Percentiles rank a stretch among this genome's conserved stretches.
Evolutionary conservation across 2,113 vertebrate species (phyloP).

Genomic region (Marmota flaviventris): DNA sequence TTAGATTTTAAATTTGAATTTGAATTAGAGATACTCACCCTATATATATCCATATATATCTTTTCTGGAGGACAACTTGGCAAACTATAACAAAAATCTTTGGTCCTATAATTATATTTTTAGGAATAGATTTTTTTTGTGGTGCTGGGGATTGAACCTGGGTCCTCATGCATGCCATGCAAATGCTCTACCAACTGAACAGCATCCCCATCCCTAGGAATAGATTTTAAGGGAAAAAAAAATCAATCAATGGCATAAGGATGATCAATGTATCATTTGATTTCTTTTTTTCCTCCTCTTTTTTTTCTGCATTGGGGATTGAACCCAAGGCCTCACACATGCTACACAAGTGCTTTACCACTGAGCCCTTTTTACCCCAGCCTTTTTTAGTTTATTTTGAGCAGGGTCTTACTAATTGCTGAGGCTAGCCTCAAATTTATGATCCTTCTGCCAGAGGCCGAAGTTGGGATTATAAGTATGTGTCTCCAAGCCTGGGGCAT

Average conservation of each 20-base stretch:
- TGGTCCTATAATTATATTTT: background rate
- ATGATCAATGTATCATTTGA: background rate
- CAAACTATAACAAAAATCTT: constrained; percentile 47
- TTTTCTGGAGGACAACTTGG: background rate
- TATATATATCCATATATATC: background rate
- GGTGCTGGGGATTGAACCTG: no score
- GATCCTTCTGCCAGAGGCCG: background rate
- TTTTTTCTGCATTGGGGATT: background rate
- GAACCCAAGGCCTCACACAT: background rate
- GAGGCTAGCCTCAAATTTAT: background rate
- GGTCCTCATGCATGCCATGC: no score
- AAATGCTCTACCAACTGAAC: no score
- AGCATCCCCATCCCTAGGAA: no score
- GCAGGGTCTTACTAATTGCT: background rate
- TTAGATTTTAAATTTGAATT: background rate
- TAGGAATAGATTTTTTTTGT: background rate
- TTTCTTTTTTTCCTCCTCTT: background rate
- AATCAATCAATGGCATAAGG: constrained; percentile 26
- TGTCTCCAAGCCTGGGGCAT: background rate
- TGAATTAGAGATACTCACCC: background rate
- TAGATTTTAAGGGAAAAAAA: background rate
- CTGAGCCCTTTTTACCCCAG: background rate
- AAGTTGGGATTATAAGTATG: background rate
- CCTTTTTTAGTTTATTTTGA: background rate
- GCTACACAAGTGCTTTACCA: background rate